Evolutionary conservation across 1,140 invertebrate species (phyloP).

Genomic region (Drosophila repleta): DNA sequence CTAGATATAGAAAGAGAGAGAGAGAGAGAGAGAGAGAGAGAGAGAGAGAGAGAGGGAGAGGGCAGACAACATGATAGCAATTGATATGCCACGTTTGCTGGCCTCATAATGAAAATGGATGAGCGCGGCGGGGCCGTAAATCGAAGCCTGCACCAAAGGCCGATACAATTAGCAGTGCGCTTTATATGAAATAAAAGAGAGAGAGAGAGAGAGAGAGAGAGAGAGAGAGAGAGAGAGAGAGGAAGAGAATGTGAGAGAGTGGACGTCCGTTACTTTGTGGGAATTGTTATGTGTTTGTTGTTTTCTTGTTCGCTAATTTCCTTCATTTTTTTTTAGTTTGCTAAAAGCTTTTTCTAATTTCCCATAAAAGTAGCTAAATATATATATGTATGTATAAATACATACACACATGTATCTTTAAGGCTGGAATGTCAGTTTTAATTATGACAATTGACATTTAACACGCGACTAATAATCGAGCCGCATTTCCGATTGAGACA

Average conservation of each 20-base stretch:
- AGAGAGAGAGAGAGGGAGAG: slow-evolving; percentile 20
- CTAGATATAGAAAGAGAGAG: too few relatives aligned
- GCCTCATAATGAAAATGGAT: slow-evolving; percentile 41
- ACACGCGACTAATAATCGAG: slow-evolving; percentile 65
- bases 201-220: slow-evolving; percentile 1
- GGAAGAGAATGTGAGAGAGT: too few relatives aligned
- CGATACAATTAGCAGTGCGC: slow-evolving; percentile 67
- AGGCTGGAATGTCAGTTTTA: slow-evolving; percentile 55
- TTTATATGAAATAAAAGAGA: slow-evolving; percentile 62
- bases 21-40: background rate
- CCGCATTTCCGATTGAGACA: slow-evolving; percentile 38
- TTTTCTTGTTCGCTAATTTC: slow-evolving; percentile 15
- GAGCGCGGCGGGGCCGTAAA: slow-evolving; percentile 23
- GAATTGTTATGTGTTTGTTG: slow-evolving; percentile 35
- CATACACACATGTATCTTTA: background rate
- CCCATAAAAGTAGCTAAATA: slow-evolving; percentile 23
- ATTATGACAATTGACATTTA: slow-evolving; percentile 75
- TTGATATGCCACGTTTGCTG: slow-evolving; percentile 40
- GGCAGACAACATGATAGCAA: slow-evolving; percentile 25
- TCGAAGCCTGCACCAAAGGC: slow-evolving; percentile 52
- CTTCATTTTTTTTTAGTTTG: slow-evolving; percentile 8
- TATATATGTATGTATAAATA: background rate
- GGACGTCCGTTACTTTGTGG: slow-evolving; percentile 29
- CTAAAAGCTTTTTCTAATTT: slow-evolving; percentile 78
- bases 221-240: background rate